Base-by-base conservation (phyloP, 2,888 invertebrate genomes). In the Tinea semifulvella region DNA sequence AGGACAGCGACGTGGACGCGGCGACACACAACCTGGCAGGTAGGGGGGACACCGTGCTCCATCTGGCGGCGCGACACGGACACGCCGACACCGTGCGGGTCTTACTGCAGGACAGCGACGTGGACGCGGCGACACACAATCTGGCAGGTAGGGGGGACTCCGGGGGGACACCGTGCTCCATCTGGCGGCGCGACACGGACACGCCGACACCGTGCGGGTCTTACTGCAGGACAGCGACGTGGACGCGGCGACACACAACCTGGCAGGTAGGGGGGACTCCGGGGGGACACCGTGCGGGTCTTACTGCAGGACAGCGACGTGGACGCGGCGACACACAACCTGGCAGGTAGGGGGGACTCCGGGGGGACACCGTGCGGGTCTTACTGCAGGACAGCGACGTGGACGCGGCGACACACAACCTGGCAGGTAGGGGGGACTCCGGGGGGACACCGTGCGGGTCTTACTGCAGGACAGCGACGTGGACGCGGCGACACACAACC, bases 41-140 rank as follows among this genome's bases (percentile, higher is more conserved):
- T 40, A 91, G 88, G 59, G 90, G 83, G 49, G 89, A 90, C 69
- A 97, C 85, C 77, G 93, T 92, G 22, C 80, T 90, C 43, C 94
- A 94, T 57, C 83, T 91, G 38, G 92, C 90, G 44, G 91, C 86
- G 48, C 87, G 88, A 56, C 89, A 87, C 64, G 94, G 88, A 20
- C 93, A 89, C 69, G 81, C 87, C 48, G 84, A 81, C 51, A 91
- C 89, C 49, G 90, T 85, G 31, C 81, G 88, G 47, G 85, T 88
- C 44, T 74, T 95, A 17, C 71, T 95, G 20, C 89, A 88, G 0
- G 92, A 94, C 67, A 91, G 90, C 1, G 81, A 82, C 14, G 85
- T 96, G n/a, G 89, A 95, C 61, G 95, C 96, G 1, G 91, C 91
- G 60, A 87, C 89, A 2, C 71, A 86, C 13, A 92, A 93, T 73